A percentile compares a stretch with the other conserved stretches of the same genome.
Conservation (phyloP, 2,797 vertebrate genomes). For the Mormyrops attenuatus region DNA sequence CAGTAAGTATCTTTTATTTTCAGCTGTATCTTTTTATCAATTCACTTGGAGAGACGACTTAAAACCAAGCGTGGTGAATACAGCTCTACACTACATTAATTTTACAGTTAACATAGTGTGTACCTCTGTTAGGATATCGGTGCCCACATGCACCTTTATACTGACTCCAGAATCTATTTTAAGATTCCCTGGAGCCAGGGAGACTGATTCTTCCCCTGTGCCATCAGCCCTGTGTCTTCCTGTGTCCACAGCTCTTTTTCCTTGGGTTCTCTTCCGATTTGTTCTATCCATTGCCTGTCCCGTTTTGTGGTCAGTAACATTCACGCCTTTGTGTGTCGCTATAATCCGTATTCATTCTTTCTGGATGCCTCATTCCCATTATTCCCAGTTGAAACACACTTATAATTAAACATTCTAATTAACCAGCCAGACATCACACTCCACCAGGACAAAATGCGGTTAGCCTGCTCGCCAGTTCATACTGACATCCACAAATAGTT, state of each 20-base stretch:
- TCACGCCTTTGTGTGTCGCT: neutral
- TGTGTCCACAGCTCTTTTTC: neutral
- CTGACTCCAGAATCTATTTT: neutral
- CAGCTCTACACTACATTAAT: neutral
- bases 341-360: neutral
- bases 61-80: neutral
- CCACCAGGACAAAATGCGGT: neutral
- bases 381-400: neutral
- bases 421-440: neutral
- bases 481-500: neutral
- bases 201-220: neutral
- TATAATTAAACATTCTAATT: neutral
- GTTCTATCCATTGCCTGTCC: neutral
- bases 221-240: neutral
- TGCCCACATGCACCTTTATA: neutral
- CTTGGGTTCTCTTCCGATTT: neutral
- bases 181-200: neutral
- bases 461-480: neutral
- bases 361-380: neutral
- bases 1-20: neutral
- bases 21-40: neutral
- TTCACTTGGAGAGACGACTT: neutral
- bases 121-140: neutral
- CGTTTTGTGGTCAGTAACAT: neutral
- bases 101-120: neutral